phyloP scores from a whole-genome alignment of 64 coral and sea anemone species.

The Pocillopora damicornis region DNA sequence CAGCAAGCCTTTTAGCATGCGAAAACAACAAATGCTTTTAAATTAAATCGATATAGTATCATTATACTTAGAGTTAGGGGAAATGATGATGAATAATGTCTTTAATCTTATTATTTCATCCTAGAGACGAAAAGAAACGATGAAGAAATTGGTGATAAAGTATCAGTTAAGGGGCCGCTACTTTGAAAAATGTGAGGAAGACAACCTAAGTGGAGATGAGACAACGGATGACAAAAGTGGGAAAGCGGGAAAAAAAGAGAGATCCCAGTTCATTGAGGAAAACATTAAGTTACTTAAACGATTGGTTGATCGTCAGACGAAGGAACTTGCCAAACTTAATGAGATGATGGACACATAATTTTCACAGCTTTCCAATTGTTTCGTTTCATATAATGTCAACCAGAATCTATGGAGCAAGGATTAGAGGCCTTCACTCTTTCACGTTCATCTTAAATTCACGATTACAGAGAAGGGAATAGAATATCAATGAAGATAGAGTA shows the following conservation, averaged over 20 bases:
- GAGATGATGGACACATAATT: not conserved
- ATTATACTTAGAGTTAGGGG: not conserved
- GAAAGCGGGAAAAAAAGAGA: not conserved
- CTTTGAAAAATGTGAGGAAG: not conserved
- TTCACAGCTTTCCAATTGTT: too few relatives aligned
- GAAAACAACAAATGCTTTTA: not conserved
- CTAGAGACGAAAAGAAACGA: not conserved
- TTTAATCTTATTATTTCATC: not conserved
- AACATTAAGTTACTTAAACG: not conserved
- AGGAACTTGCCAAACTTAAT: slow-evolving; percentile 1
- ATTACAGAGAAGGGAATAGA: too few relatives aligned
- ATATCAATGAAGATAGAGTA: too few relatives aligned
- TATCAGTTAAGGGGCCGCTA: not conserved
- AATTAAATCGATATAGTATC: not conserved
- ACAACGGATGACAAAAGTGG: not conserved
- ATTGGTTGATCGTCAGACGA: not conserved
- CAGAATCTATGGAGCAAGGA: too few relatives aligned
- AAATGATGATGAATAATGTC: not conserved
- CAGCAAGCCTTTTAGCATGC: too few relatives aligned
- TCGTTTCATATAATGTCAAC: too few relatives aligned
- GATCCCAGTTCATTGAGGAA: not conserved
- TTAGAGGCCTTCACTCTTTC: too few relatives aligned
- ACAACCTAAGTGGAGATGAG: not conserved
- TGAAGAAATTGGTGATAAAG: slow-evolving; percentile 6
- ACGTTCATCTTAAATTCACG: too few relatives aligned